These are phyloP conservation scores for Maniola hyperantus DNA, from an alignment of 2,888 invertebrate species.

Conservation along the genomic window DNA sequence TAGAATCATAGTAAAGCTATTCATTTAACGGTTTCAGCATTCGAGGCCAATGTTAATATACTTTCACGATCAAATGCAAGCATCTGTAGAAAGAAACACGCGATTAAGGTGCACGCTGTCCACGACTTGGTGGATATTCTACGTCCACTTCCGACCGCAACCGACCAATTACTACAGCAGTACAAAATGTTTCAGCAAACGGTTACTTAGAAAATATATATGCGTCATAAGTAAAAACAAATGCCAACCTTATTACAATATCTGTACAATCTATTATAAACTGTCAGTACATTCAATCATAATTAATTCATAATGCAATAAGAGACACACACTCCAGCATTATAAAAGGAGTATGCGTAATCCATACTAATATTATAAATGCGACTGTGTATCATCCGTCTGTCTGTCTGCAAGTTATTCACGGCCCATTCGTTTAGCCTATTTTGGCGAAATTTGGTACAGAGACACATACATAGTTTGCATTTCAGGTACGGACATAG, in stretches of 20 bases:
- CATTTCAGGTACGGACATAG: too few relatives aligned
- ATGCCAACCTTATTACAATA: slow-evolving; percentile 44
- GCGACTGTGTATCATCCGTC: too few relatives aligned
- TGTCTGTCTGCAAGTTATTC: too few relatives aligned
- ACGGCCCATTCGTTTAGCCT: too few relatives aligned
- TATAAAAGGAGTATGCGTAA: slow-evolving; percentile 37
- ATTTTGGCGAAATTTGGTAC: too few relatives aligned
- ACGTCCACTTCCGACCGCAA: slow-evolving; percentile 70
- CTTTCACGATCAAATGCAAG: slow-evolving; percentile 79
- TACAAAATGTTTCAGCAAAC: slow-evolving; percentile 40
- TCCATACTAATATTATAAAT: too few relatives aligned
- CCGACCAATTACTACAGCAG: slow-evolving; percentile 63
- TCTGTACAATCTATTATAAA: slow-evolving; percentile 34
- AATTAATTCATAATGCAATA: slow-evolving; percentile 11
- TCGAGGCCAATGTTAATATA: slow-evolving; percentile 75
- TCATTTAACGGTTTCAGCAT: slow-evolving; percentile 71
- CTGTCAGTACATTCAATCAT: slow-evolving; percentile 21
- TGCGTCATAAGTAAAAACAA: slow-evolving; percentile 42
- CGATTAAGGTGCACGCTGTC: slow-evolving; percentile 50
- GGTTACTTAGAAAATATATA: slow-evolving; percentile 38
- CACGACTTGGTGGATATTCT: slow-evolving; percentile 34
- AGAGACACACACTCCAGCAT: slow-evolving; percentile 39
- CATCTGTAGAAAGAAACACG: slow-evolving; percentile 62
- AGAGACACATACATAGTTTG: too few relatives aligned
- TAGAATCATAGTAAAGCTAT: slow-evolving; percentile 27